Conservation (phyloP, 2,113 vertebrate genomes). For the Hippocampus guttulatus region DNA sequence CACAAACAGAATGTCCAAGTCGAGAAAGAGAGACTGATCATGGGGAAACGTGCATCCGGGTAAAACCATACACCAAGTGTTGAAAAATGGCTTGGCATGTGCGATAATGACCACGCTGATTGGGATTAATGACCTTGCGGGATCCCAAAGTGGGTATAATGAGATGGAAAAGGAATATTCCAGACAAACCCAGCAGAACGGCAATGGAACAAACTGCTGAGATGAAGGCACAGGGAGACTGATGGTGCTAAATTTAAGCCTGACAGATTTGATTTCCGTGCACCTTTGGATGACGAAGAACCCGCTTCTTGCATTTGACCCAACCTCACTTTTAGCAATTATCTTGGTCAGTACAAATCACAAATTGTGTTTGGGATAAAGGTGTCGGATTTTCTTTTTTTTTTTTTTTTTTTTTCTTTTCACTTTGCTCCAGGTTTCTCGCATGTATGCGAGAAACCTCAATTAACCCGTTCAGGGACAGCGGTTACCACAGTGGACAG, state of each 20-base stretch:
- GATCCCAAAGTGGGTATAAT: slow-evolving; percentile 68
- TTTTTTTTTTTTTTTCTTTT: no score
- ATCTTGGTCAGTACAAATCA: slow-evolving; percentile 17
- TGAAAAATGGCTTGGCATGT: slow-evolving; percentile 66
- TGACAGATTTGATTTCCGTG: slow-evolving; percentile 51
- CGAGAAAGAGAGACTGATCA: slow-evolving; percentile 17
- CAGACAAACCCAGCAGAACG: slow-evolving; percentile 59
- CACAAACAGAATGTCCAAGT: slow-evolving; percentile 57
- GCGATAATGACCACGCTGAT: slow-evolving; percentile 69
- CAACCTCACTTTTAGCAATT: slow-evolving; percentile 12
- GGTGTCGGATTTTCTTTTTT: neutral
- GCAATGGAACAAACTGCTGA: slow-evolving; percentile 66
- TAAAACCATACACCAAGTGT: slow-evolving; percentile 62
- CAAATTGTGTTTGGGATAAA: neutral
- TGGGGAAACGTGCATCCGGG: slow-evolving; percentile 36
- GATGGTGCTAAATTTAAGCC: slow-evolving; percentile 46
- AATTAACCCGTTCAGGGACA: no score
- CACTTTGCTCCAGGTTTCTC: no score
- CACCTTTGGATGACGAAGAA: slow-evolving; percentile 40
- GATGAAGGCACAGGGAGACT: slow-evolving; percentile 37
- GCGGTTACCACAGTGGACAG: no score
- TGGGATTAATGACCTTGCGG: slow-evolving; percentile 72
- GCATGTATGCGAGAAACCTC: no score
- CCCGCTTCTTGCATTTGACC: slow-evolving; percentile 28
- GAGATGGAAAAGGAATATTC: slow-evolving; percentile 70